phyloP scores from a whole-genome alignment of 2,888 invertebrate genomes.

The Taphrorychus bicolor region DNA sequence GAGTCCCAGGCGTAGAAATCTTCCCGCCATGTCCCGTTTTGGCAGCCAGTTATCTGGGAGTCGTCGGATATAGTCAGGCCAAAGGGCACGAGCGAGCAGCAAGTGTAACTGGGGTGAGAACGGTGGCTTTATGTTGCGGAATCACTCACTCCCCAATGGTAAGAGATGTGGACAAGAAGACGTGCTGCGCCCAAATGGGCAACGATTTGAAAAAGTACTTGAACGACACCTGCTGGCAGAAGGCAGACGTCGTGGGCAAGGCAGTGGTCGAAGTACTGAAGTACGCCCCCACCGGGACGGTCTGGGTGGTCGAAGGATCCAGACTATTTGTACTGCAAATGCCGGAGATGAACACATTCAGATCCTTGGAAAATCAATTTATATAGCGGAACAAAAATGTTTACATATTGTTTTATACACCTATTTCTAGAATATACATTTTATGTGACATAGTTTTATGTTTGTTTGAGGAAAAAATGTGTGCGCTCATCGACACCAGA shows the following conservation, averaged over 20 bases:
- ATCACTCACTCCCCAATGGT: slow-evolving; percentile 51
- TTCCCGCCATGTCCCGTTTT: slow-evolving; percentile 60
- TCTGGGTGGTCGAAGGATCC: slow-evolving; percentile 54
- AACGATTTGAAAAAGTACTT: slow-evolving; percentile 42
- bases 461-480: too few species aligned
- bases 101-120: slow-evolving; percentile 52
- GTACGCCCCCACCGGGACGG: slow-evolving; percentile 50
- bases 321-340: slow-evolving; percentile 45
- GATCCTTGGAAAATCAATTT: slow-evolving; percentile 31
- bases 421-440: not conserved
- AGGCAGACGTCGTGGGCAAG: slow-evolving; percentile 49
- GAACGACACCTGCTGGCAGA: too few species aligned
- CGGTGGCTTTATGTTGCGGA: slow-evolving; percentile 56
- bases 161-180: slow-evolving; percentile 42
- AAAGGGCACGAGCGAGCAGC: slow-evolving; percentile 51
- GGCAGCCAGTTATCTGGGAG: slow-evolving; percentile 57
- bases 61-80: slow-evolving; percentile 51
- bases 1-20: slow-evolving; percentile 59
- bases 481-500: slow-evolving; percentile 33
- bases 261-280: slow-evolving; percentile 51
- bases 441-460: too few species aligned
- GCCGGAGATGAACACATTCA: slow-evolving; percentile 11
- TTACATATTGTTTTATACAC: not conserved
- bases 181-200: slow-evolving; percentile 45
- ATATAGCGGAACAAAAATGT: slow-evolving; percentile 9